phyloP scores from a whole-genome alignment of 2,113 vertebrate species.

The Elephas maximus region DNA sequence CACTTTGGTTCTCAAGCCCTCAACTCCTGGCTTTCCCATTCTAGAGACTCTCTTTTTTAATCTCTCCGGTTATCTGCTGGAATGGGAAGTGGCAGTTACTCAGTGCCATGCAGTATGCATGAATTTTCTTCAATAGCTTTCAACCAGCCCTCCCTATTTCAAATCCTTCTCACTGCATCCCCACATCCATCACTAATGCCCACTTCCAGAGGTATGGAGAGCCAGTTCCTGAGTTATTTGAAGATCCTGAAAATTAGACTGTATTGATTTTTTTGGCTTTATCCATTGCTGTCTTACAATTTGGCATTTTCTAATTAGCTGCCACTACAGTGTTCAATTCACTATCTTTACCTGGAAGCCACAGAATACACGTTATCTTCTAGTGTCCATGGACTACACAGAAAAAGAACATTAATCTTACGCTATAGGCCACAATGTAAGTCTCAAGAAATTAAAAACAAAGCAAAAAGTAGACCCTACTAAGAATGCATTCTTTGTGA shows the following conservation, averaged over 20 bases:
- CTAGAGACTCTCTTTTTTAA: background rate
- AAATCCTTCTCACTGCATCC: background rate
- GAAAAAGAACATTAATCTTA: slow-evolving; percentile 28
- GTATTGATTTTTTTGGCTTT: background rate
- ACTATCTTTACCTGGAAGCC: background rate
- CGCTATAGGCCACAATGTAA: background rate
- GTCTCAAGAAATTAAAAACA: background rate
- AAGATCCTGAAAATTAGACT: slow-evolving; percentile 3
- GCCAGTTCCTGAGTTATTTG: background rate
- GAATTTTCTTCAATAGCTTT: background rate
- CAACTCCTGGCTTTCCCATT: background rate
- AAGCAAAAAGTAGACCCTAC: background rate
- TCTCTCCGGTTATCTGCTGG: background rate
- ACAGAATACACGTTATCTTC: background rate
- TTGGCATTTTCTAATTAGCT: slow-evolving; percentile 4
- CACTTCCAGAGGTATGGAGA: background rate
- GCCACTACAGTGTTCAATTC: background rate
- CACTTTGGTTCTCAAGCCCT: background rate
- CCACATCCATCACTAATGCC: background rate
- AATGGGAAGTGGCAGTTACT: background rate
- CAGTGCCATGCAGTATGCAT: background rate
- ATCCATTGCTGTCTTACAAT: background rate
- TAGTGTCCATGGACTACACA: background rate
- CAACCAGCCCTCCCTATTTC: background rate
- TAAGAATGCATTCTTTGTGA: background rate